Conservation (phyloP, 2,888 invertebrate species). For the Drosophila pegasa region DNA sequence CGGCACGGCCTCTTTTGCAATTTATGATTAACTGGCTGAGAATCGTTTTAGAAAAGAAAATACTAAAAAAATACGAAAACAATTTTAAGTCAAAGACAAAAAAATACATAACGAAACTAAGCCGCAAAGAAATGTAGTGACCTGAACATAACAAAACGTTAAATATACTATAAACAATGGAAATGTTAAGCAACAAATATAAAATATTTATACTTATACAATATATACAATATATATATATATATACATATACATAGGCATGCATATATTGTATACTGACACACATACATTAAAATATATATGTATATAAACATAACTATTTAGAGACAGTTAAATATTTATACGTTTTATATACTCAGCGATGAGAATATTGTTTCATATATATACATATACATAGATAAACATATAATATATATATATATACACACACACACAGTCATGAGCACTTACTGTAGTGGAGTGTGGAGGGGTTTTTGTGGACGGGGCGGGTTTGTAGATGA, state of each 20-base stretch:
- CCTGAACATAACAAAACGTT: constrained; percentile 58
- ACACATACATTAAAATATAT: constrained; percentile 1
- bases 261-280: constrained; percentile 10
- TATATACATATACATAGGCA: constrained; percentile 12
- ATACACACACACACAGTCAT: constrained; percentile 18
- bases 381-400: constrained; percentile 49
- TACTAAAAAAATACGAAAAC: neutral
- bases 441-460: constrained; percentile 3
- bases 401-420: constrained; percentile 30
- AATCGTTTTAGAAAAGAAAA: constrained; percentile 38
- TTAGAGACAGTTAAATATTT: constrained; percentile 62
- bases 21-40: constrained; percentile 59
- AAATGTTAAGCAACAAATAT: constrained; percentile 16
- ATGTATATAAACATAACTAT: constrained; percentile 35
- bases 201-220: constrained; percentile 15
- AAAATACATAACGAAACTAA: constrained; percentile 48
- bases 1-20: constrained; percentile 29
- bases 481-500: constrained; percentile 24
- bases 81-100: constrained; percentile 22
- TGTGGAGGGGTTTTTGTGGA: constrained; percentile 9
- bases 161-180: constrained; percentile 10
- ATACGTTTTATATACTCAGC: constrained; percentile 69
- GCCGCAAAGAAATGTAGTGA: constrained; percentile 72
- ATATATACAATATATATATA: constrained; percentile 24
- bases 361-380: constrained; percentile 53